Conservation (phyloP, 53 echinoderm and acorn worm genomes). For the Holothuria leucospilota region DNA sequence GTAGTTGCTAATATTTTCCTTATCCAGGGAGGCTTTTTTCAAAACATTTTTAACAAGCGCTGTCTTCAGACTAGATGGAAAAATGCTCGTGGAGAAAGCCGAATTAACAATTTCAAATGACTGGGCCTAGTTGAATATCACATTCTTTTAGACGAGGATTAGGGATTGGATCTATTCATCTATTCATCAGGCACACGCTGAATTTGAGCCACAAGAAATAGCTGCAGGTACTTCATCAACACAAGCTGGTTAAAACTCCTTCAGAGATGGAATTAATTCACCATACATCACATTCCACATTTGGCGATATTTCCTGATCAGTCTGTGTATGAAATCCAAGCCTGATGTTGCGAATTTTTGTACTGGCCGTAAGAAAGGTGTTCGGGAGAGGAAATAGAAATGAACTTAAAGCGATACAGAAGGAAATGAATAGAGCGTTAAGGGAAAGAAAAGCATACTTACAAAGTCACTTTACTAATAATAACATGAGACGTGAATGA, state of each 20-base stretch:
- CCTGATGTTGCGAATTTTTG: not conserved
- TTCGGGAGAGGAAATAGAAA: too few relatives aligned
- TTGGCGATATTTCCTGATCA: not conserved
- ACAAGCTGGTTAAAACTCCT: not conserved
- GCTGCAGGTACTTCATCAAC: not conserved
- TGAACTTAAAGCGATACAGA: too few relatives aligned
- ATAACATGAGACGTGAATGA: too few relatives aligned
- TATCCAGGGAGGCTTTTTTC: not conserved
- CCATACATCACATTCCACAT: not conserved
- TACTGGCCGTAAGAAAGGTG: too few relatives aligned
- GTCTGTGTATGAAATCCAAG: not conserved
- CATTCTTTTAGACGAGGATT: not conserved
- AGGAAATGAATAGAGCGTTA: too few relatives aligned
- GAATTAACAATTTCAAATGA: slow-evolving; percentile 9
- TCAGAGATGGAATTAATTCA: not conserved
- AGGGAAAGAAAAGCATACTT: too few relatives aligned
- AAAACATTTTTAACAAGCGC: not conserved
- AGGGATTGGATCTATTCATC: slow-evolving; percentile 6
- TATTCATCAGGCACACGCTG: not conserved
- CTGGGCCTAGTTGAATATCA: too few relatives aligned
- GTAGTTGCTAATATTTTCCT: too few relatives aligned
- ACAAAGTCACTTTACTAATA: too few relatives aligned
- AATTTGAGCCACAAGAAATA: too few relatives aligned
- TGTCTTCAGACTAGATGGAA: too few relatives aligned
- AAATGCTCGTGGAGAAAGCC: too few relatives aligned